Percentiles rank a stretch among this genome's conserved stretches.
Conservation (phyloP, 2,797 vertebrate species). For the Sciurus carolinensis region DNA sequence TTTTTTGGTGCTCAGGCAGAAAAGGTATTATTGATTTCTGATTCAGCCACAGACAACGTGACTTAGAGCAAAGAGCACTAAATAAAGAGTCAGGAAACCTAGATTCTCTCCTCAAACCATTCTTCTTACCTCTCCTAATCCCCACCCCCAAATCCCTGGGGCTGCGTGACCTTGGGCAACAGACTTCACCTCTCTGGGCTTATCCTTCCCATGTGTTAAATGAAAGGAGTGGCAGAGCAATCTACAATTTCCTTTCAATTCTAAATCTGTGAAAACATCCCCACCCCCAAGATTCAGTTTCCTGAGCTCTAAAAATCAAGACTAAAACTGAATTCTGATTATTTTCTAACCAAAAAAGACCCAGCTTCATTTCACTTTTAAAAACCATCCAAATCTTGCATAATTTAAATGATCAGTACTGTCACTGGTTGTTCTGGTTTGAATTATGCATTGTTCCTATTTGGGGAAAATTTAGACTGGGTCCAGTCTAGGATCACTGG, state of each 20-base stretch:
- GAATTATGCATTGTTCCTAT: slow-evolving; percentile 78
- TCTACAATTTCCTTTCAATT: neutral
- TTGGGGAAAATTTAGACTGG: slow-evolving; percentile 77
- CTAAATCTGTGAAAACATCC: slow-evolving; percentile 79
- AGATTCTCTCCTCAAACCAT: neutral
- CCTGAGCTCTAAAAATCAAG: slow-evolving; percentile 87
- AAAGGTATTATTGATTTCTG: slow-evolving; percentile 89
- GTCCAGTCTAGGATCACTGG: slow-evolving; percentile 80
- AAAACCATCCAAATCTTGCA: slow-evolving; percentile 73
- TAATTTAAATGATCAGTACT: slow-evolving; percentile 68
- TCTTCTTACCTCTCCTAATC: neutral
- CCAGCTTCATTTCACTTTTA: slow-evolving; percentile 74
- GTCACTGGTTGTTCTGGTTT: slow-evolving; percentile 47
- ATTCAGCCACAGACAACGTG: slow-evolving; percentile 77
- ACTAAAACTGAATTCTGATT: slow-evolving; percentile 82
- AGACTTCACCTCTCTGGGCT: slow-evolving; percentile 40
- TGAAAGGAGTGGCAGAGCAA: neutral
- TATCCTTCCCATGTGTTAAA: slow-evolving; percentile 5
- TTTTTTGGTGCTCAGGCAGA: slow-evolving; percentile 85
- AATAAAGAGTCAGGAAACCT: slow-evolving; percentile 12
- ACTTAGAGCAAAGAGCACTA: slow-evolving; percentile 41
- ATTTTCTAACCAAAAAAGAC: slow-evolving; percentile 83
- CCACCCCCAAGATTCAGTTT: slow-evolving; percentile 29
- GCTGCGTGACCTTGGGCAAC: slow-evolving; percentile 75
- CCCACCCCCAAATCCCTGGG: neutral